phyloP scores from a whole-genome alignment of 2,797 vertebrate species.

The Clarias fuscus region DNA sequence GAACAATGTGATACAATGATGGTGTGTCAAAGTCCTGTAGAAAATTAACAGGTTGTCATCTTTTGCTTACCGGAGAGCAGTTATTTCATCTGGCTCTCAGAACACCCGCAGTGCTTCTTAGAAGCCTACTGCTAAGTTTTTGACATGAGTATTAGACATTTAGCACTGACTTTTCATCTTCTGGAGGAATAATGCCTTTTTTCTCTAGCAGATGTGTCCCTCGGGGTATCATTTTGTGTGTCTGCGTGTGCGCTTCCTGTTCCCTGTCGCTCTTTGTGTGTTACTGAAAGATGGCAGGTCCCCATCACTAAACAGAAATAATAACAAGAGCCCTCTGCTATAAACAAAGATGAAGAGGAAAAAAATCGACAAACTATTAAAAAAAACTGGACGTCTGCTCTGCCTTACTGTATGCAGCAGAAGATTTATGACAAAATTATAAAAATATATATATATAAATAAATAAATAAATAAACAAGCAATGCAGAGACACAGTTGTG shows the following conservation, averaged over 20 bases:
- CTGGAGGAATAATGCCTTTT: constrained; percentile 63
- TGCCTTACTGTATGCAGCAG: not conserved
- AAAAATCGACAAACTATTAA: not conserved
- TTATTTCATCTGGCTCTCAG: constrained; percentile 66
- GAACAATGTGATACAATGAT: constrained; percentile 8
- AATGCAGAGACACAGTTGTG: constrained; percentile 1
- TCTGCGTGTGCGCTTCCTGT: constrained; percentile 49
- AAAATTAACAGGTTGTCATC: constrained; percentile 64
- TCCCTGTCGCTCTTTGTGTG: constrained; percentile 40
- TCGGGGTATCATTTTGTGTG: constrained; percentile 46
- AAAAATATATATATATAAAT: not conserved
- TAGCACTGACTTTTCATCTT: constrained; percentile 69
- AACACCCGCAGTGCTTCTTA: constrained; percentile 72
- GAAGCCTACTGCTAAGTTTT: constrained; percentile 78
- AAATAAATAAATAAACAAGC: not conserved
- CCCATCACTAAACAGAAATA: constrained; percentile 26
- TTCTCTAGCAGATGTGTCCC: constrained; percentile 58
- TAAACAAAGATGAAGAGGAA: constrained; percentile 26
- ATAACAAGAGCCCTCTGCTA: constrained; percentile 24
- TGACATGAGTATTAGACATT: constrained; percentile 79
- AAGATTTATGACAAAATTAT: constrained; percentile 25
- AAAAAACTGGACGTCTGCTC: not conserved
- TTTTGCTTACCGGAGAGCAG: constrained; percentile 60
- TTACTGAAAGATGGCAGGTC: constrained; percentile 38
- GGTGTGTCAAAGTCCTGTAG: constrained; percentile 14